A percentile compares a stretch with the other conserved stretches of the same genome.
phyloP scores from a whole-genome alignment of 2,113 vertebrate species.

The Perognathus longimembris region DNA sequence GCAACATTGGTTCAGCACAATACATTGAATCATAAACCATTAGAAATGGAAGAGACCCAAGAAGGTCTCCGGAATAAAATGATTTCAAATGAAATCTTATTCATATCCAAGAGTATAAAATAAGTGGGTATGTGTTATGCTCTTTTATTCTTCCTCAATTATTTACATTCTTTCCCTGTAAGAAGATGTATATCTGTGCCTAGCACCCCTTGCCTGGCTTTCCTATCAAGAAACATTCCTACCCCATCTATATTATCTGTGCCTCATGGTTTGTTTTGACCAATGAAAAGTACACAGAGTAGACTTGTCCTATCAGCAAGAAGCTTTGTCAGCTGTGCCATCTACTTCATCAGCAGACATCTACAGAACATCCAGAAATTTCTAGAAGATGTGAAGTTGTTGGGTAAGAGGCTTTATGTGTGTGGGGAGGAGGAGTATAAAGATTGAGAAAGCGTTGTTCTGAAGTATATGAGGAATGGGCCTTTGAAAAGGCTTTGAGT shows the following conservation, averaged over 20 bases:
- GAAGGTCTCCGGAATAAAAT: neutral
- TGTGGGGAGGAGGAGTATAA: too few species aligned
- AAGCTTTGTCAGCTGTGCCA: neutral
- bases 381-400: neutral
- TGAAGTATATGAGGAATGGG: neutral
- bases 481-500: neutral
- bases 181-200: neutral
- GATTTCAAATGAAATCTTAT: conserved; percentile 34
- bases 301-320: neutral
- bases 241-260: neutral
- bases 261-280: neutral
- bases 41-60: neutral
- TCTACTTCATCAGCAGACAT: neutral
- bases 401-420: neutral
- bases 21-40: neutral
- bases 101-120: neutral
- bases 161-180: neutral
- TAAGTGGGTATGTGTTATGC: neutral
- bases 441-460: neutral
- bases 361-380: neutral
- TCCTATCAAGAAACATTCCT: neutral
- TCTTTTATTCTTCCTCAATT: neutral
- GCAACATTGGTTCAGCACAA: neutral
- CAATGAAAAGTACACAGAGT: neutral
- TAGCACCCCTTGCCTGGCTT: neutral